Base-by-base conservation (phyloP, 1,140 invertebrate genomes). In the Heliconius congener region DNA sequence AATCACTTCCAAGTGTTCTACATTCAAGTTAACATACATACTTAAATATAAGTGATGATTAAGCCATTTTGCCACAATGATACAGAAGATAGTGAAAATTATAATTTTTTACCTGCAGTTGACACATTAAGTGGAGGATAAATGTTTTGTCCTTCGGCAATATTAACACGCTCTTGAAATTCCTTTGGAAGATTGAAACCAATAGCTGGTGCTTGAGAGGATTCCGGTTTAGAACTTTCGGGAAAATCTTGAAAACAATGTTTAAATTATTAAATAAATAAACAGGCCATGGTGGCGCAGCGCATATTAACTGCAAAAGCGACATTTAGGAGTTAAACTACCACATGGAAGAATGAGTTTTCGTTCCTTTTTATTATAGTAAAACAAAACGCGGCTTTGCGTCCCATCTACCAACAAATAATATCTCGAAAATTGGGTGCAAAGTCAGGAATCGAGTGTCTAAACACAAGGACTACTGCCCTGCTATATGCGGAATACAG, bases 161-260 rank as follows among this genome's bases (percentile, higher is more conserved):
- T 88, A 34, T 79, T 86, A 8, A 91, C 84, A 39, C 83, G 86
- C 23, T 88, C 81, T 76, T 91, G 85, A 76, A 94, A 91, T 79
- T 93, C 89, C 76, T 91, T 81, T 16, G 90, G 89, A 77, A 93
- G 79, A 81, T 91, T 91, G 80, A 91, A 92, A 1, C 89, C 90
- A 50, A 92, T 88, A 13, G 60, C 13, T 1, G 88, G 86, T 19
- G 82, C 71, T 19, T 73, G 70, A 6, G 85, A 79, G 9, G 84
- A 78, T 57, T 71, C 83, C 27, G 77, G 66, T 73, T 84, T 89
- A 9, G 83, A 77, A 66, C 30, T 66, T 66, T 66, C 60, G 4
- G 27, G 27, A 66, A 66, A 66, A 66, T 66, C 60, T 66, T 13
- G 4, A 16, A 30, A 13, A 13, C 1, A 4, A 2, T 66, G 27